Evolutionary conservation across 1,140 invertebrate genomes (phyloP).

Genomic region (Pollicipes pollicipes): DNA sequence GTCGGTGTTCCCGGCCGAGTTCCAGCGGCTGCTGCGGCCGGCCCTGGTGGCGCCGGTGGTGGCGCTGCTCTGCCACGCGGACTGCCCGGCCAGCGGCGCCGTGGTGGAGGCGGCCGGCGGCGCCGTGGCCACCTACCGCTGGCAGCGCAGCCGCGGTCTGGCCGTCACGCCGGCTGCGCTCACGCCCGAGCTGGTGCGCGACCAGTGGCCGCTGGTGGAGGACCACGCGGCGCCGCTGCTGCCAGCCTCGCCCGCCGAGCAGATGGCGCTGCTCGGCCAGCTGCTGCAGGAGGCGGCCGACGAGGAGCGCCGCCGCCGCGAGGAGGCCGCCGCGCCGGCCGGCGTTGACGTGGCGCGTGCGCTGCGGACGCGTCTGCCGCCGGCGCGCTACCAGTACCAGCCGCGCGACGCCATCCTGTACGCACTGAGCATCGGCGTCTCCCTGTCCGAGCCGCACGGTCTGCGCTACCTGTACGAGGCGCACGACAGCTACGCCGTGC

Average conservation of each 20-base stretch:
- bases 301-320: constrained; percentile 17
- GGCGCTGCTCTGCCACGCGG: constrained; percentile 77
- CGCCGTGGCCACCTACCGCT: constrained; percentile 24
- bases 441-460: constrained; percentile 45
- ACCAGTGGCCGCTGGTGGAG: neutral
- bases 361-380: neutral
- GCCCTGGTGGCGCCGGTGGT: constrained; percentile 89
- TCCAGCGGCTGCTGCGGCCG: constrained; percentile 43
- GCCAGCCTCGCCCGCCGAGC: neutral
- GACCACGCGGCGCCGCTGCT: neutral
- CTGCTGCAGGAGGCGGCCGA: neutral
- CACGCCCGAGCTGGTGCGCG: neutral
- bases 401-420: constrained; percentile 68
- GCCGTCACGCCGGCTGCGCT: neutral
- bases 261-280: neutral
- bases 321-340: constrained; percentile 39
- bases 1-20: constrained; percentile 63
- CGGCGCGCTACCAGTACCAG: constrained; percentile 37
- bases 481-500: constrained; percentile 57
- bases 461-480: constrained; percentile 80
- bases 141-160: neutral
- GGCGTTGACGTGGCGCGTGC: constrained; percentile 4
- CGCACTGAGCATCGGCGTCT: constrained; percentile 77
- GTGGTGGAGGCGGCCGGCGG: constrained; percentile 87
- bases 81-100: constrained; percentile 62